Percentiles rank a stretch among this genome's conserved stretches.
Evolutionary conservation across 2,113 vertebrate species (phyloP).

Genomic region (Prunella fulvescens): DNA sequence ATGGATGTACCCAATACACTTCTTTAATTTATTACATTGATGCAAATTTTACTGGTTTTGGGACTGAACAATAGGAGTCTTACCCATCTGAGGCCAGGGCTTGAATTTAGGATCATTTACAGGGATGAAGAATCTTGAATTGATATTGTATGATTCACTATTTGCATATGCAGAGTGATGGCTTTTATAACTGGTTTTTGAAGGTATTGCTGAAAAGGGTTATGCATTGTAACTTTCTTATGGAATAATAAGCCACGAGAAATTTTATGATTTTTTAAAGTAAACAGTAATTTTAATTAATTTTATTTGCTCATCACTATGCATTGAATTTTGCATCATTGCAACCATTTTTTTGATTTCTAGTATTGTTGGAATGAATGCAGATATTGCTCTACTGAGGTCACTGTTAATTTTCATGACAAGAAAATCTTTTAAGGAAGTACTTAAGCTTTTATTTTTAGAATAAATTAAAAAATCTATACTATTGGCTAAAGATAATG

Average conservation of each 20-base stretch:
- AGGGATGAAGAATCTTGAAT: neutral
- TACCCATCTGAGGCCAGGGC: neutral
- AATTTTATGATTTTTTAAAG: neutral
- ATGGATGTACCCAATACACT: fast-evolving
- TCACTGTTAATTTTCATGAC: neutral
- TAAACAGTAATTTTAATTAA: neutral
- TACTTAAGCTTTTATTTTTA: neutral
- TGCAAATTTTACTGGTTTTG: neutral
- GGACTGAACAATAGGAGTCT: neutral
- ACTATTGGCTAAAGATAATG: neutral
- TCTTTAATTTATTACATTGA: neutral
- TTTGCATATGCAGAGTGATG: neutral
- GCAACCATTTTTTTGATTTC: neutral
- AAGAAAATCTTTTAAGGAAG: neutral
- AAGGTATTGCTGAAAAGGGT: neutral
- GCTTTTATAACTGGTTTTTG: neutral
- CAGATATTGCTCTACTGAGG: neutral
- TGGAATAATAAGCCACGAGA: neutral
- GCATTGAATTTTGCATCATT: neutral
- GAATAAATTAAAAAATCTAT: neutral
- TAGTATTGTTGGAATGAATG: neutral
- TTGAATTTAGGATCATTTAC: neutral
- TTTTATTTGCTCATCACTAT: neutral
- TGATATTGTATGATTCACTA: neutral
- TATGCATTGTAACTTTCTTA: neutral